Conservation (phyloP, 2,888 invertebrate genomes). For the Polydesmus complanatus region DNA sequence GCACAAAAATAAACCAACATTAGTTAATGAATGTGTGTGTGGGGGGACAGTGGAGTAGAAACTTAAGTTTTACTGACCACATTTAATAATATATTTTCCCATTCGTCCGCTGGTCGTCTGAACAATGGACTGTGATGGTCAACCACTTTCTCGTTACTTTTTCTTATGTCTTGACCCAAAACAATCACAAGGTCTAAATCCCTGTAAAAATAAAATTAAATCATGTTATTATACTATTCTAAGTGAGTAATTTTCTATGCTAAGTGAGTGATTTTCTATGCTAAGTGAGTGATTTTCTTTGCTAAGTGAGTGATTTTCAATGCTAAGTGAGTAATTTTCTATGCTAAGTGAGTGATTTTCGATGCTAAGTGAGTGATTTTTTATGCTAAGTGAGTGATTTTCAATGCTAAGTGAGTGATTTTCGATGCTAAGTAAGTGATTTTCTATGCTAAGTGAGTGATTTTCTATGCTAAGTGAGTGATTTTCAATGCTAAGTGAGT, state of each 20-base stretch:
- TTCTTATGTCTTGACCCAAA: slow-evolving; percentile 83
- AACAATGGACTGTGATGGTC: slow-evolving; percentile 78
- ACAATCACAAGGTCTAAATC: slow-evolving; percentile 76
- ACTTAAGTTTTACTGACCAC: slow-evolving; percentile 43
- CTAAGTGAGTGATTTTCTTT: background rate
- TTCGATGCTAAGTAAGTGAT: background rate
- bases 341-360: too few relatives aligned
- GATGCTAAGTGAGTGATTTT: too few relatives aligned
- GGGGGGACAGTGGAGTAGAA: too few relatives aligned
- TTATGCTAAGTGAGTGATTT: background rate
- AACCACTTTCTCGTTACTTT: slow-evolving; percentile 82
- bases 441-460: too few relatives aligned
- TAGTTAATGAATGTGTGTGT: background rate
- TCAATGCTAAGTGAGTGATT: background rate
- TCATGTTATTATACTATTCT: background rate
- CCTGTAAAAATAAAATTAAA: slow-evolving; percentile 9
- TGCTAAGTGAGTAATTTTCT: too few relatives aligned
- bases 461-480: too few relatives aligned
- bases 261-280: background rate
- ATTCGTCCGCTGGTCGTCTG: slow-evolving; percentile 66
- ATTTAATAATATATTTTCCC: slow-evolving; percentile 54
- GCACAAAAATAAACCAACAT: background rate
- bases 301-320: too few relatives aligned
- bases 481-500: too few relatives aligned
- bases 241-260: background rate